Conservation (phyloP, 2,888 invertebrate species). For the Cephalotes varians region DNA sequence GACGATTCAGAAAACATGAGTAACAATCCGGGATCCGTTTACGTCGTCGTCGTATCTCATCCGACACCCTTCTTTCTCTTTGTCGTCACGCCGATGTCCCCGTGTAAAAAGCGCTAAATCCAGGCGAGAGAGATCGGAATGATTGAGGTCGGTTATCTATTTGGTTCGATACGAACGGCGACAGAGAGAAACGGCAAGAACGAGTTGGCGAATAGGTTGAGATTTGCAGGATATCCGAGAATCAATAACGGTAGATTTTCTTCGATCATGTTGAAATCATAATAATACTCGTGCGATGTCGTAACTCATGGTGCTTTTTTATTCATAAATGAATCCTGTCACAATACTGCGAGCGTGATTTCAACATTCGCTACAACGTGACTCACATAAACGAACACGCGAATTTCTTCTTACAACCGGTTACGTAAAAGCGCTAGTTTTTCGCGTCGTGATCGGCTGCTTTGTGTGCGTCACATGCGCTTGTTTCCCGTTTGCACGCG, state of each 20-base stretch:
- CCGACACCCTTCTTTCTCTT: slow-evolving; percentile 21
- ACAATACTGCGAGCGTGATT: neutral
- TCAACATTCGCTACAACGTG: neutral
- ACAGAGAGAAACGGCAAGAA: neutral
- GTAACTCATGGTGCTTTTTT: neutral
- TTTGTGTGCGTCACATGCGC: slow-evolving; percentile 6
- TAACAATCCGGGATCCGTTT: slow-evolving; percentile 38
- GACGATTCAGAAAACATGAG: slow-evolving; percentile 20
- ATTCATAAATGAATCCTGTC: neutral
- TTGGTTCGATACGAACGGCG: neutral
- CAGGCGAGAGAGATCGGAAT: neutral
- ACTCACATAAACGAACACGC: neutral
- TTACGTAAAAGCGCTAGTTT: neutral
- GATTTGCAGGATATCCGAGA: neutral
- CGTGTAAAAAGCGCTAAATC: slow-evolving; percentile 13
- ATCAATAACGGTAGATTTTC: slow-evolving; percentile 2
- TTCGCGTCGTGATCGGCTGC: slow-evolving; percentile 12
- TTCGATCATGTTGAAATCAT: neutral
- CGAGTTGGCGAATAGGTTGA: neutral
- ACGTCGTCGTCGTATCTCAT: slow-evolving; percentile 50
- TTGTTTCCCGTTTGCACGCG: slow-evolving; percentile 3
- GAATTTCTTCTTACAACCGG: slow-evolving; percentile 11
- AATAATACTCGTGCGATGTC: neutral
- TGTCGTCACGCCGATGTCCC: slow-evolving; percentile 22
- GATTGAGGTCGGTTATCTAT: slow-evolving; percentile 25